These are phyloP conservation scores for Heterohyrax brucei DNA, from an alignment of 2,797 vertebrate species.

Conservation along the genomic window DNA sequence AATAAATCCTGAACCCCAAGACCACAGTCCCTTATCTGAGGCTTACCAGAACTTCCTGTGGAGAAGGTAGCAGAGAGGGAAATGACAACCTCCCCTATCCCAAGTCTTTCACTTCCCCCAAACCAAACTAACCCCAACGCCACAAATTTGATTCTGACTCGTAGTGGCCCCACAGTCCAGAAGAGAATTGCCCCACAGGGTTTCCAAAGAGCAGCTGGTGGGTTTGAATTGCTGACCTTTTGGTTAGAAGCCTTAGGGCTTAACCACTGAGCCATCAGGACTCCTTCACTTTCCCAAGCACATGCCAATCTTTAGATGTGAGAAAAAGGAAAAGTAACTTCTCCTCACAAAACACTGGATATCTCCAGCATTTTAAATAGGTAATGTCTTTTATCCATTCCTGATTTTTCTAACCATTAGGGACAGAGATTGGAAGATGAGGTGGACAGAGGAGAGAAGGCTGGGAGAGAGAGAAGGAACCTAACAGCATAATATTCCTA, in stretches of 20 bases:
- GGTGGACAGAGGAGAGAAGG: background rate
- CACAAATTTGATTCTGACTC: too few species aligned
- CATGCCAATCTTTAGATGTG: slow-evolving; percentile 19
- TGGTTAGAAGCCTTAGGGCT: too few species aligned
- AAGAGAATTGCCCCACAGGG: too few species aligned
- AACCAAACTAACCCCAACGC: too few species aligned
- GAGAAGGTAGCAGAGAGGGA: background rate
- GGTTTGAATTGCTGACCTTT: too few species aligned
- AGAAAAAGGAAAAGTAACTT: slow-evolving; percentile 36
- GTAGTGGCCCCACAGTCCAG: too few species aligned
- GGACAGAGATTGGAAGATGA: fast-evolving
- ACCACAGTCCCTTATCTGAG: background rate
- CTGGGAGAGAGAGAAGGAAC: background rate
- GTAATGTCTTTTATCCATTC: background rate
- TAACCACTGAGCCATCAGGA: too few species aligned
- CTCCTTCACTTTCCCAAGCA: background rate
- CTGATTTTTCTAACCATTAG: background rate
- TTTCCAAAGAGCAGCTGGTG: too few species aligned
- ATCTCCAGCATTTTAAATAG: slow-evolving; percentile 18
- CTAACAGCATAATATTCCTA: background rate
- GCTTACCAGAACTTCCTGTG: slow-evolving; percentile 48
- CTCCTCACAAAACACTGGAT: background rate
- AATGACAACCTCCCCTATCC: background rate
- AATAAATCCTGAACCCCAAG: background rate
- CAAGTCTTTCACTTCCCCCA: background rate